Evolutionary conservation across 1,140 invertebrate species (phyloP), one percentile per base, ranked within the genome.

Genomic region (Drosophila persimilis): DNA sequence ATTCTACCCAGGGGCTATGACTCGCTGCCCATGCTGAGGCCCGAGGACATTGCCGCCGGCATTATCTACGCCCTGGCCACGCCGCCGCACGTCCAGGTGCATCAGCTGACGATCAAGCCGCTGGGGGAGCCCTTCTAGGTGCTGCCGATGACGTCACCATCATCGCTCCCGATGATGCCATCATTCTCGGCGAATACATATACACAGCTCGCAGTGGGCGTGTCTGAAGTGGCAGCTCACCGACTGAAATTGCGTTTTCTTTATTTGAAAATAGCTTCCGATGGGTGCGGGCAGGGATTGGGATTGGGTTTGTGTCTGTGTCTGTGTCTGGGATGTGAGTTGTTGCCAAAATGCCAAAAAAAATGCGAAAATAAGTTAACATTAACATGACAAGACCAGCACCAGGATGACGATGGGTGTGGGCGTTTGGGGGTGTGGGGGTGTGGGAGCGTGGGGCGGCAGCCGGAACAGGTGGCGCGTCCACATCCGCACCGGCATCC

Each of bases 11-110:
- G 43, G 8, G 73, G 64, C 9, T 77, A 51, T 20, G 67, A 35
- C 3, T 31, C 15, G 45, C 1, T 85, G 66, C 43, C 83, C n/a
- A 55, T 91, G 92, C 59, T 73, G 24, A 44, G 70, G 85, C 58
- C 91, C 0, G 75, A 92, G n/a, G 93, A 95, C 55, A 85, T 95
- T 0, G 92, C 93, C 0, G 92, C 94, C 26, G 92, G 92, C 2
- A 91, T 94, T 0, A 62, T 94, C 2, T 95, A 94, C 65, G 92
- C 92, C 1, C 58, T 95, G 8, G 91, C 90, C 6, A 93, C 94
- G 0, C 94, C 95, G 0, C 90, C 92, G 1, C 90, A 93, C 60
- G 94, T 95, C 1, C 94, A 95, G 90, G 85, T 92, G 20, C 90
- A 91, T 57, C 88, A 92, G 77, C 62, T 92, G 71, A 91, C 80